Base-by-base conservation (phyloP, 1,140 invertebrate genomes). In the Chymomyza costata region DNA sequence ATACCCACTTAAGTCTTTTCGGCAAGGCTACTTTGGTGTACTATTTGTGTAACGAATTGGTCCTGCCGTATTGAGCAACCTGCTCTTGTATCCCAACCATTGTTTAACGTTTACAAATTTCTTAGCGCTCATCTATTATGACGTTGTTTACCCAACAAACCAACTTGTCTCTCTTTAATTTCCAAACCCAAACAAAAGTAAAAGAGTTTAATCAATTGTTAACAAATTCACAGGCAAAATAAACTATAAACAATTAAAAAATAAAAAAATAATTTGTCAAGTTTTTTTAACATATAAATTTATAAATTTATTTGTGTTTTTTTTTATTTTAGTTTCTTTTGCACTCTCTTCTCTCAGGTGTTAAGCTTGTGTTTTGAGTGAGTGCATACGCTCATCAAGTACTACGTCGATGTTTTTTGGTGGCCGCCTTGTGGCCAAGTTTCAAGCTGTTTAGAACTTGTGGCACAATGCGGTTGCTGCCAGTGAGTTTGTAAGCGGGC, bases 301-400 rank as follows among this genome's bases (percentile, higher is more conserved):
- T 65, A 69, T 68, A 76, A 64, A 47, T 70, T 59, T 62, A 52
- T 57, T 54, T 59, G 46, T 49, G 66, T 44, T 61, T 43, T 57
- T 61, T 65, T 74, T 58, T 57, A 78, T 50, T 80, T 68, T 80
- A 81, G 73, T 80, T 80, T 80, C 55, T 68, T 73, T 81, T 50
- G 73, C 64, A 80, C 73, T 81, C 74, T 80, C 60, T 80, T 80
- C 73, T 68, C 74, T 80, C 74, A 80, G 73, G 73, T 34, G 31
- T 80, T 80, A 60, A 47, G 61, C 66, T 54, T 69, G 64, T 61
- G 56, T 49, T 18, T 44, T 43, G 59, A 65, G 66, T 51, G 46
- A 48, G 37, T 21, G 40, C 41, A 38, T 40, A 44, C 53, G 40
- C 34, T 64, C 56, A 35, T 67, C 58, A 38, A 63, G 62, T 8